phyloP scores from a whole-genome alignment of 2,888 invertebrate species.

The Drosophila greeni region DNA sequence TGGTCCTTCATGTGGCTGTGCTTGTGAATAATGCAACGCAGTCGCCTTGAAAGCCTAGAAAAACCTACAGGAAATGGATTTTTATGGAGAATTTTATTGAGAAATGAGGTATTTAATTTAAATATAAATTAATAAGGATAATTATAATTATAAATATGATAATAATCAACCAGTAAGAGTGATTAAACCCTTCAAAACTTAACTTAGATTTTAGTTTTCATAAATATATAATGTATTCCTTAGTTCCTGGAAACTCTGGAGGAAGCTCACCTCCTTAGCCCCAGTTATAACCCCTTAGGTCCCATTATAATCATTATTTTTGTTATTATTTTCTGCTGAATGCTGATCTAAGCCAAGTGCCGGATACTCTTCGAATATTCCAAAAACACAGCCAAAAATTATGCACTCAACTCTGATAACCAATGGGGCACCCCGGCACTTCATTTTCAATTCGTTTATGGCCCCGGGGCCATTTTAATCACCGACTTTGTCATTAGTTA shows the following conservation, averaged over 20 bases:
- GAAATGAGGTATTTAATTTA: too few species aligned
- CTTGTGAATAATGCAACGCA: constrained; percentile 20
- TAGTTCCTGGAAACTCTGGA: background rate
- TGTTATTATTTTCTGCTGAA: constrained; percentile 1
- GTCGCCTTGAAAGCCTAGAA: background rate
- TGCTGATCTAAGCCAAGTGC: constrained; percentile 18
- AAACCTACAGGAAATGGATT: too few species aligned
- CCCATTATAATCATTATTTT: background rate
- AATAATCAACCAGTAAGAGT: too few species aligned
- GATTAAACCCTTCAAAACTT: too few species aligned
- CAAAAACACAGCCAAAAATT: constrained; percentile 12
- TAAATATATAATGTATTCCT: background rate
- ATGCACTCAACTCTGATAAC: constrained; percentile 12
- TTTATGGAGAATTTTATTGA: too few species aligned
- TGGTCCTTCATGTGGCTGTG: constrained; percentile 1
- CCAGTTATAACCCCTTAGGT: background rate
- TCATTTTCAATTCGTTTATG: constrained; percentile 6
- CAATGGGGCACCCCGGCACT: constrained; percentile 6
- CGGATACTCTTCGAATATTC: constrained; percentile 9
- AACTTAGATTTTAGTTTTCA: background rate
- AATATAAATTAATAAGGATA: too few species aligned
- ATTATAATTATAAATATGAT: too few species aligned
- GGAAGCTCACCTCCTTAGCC: too few species aligned
- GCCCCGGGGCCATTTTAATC: constrained; percentile 52
- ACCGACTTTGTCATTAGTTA: constrained; percentile 55